Evolutionary conservation across 92 coral and sea anemone species (phyloP).

Genomic region (Palythoa heliodiscus): DNA sequence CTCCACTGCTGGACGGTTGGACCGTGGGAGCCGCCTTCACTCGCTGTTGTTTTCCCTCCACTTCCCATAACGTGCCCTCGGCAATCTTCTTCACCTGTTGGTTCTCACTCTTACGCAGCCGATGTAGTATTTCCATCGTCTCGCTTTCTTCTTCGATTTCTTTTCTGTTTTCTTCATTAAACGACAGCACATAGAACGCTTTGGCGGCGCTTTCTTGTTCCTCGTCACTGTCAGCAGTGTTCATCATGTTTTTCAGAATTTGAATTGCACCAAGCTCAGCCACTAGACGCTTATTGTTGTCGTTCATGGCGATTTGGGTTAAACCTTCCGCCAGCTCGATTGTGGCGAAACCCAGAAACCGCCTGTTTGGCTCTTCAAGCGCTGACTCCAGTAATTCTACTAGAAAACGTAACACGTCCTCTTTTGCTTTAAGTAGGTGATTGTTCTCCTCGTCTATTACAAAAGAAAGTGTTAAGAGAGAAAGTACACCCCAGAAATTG

Average conservation of each 20-base stretch:
- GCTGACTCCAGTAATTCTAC: conserved; percentile 52
- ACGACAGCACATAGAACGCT: conserved; percentile 71
- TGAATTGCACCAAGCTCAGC: conserved; percentile 65
- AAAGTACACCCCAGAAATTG: conserved; percentile 15
- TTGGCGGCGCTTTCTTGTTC: conserved; percentile 53
- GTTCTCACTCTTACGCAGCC: conserved; percentile 49
- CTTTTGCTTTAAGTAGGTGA: conserved; percentile 35
- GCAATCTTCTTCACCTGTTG: conserved; percentile 57
- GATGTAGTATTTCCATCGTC: conserved; percentile 47
- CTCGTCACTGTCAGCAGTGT: conserved; percentile 53
- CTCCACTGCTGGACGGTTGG: conserved; percentile 10
- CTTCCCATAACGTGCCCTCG: conserved; percentile 79
- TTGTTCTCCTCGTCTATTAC: conserved; percentile 23
- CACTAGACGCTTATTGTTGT: conserved; percentile 75
- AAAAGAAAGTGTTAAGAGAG: conserved; percentile 31
- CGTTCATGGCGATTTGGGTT: conserved; percentile 78
- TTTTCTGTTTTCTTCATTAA: conserved; percentile 68
- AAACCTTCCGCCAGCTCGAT: conserved; percentile 80
- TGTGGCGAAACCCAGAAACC: conserved; percentile 63
- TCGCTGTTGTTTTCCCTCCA: conserved; percentile 62
- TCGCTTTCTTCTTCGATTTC: conserved; percentile 35
- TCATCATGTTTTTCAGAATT: conserved; percentile 61
- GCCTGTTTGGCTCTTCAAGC: conserved; percentile 9
- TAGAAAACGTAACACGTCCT: conserved; percentile 52
- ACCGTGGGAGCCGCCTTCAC: conserved; percentile 18